These are phyloP conservation scores for Petrocephalus sullivani DNA, from an alignment of 2,797 vertebrate species.

Conservation along the genomic window DNA sequence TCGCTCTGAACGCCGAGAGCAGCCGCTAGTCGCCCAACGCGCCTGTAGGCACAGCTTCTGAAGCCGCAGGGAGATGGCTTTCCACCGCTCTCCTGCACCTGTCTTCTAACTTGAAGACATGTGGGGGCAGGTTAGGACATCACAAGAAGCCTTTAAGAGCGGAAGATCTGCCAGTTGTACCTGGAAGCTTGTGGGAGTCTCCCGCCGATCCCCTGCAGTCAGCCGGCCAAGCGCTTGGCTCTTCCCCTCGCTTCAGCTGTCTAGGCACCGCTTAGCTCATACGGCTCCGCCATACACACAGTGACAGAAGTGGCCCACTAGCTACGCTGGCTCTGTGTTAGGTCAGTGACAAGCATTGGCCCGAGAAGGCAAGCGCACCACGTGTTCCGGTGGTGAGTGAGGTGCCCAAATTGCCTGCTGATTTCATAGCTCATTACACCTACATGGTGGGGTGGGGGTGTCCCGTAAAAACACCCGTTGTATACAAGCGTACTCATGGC, in stretches of 20 bases:
- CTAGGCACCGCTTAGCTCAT: not conserved
- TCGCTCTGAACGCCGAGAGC: not conserved
- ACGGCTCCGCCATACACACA: too few relatives aligned
- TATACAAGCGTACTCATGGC: not conserved
- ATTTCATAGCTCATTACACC: conserved; percentile 23
- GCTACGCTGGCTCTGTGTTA: not conserved
- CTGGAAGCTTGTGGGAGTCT: not conserved
- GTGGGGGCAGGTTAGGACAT: not conserved
- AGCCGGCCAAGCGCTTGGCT: not conserved
- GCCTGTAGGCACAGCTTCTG: not conserved
- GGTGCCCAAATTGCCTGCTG: not conserved
- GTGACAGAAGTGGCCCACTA: too few relatives aligned
- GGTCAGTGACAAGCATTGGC: not conserved
- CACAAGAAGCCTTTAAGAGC: not conserved
- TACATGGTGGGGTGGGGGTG: not conserved
- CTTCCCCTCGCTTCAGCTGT: not conserved
- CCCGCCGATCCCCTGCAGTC: not conserved
- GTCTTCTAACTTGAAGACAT: not conserved
- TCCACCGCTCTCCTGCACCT: not conserved
- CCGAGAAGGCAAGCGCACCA: not conserved
- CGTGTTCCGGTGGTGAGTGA: not conserved
- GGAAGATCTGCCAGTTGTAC: not conserved
- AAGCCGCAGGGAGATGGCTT: not conserved
- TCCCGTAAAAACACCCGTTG: not conserved
- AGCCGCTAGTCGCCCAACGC: not conserved